Base-by-base conservation (phyloP, 2,888 invertebrate genomes). In the Stenoptilia bipunctidactyla region DNA sequence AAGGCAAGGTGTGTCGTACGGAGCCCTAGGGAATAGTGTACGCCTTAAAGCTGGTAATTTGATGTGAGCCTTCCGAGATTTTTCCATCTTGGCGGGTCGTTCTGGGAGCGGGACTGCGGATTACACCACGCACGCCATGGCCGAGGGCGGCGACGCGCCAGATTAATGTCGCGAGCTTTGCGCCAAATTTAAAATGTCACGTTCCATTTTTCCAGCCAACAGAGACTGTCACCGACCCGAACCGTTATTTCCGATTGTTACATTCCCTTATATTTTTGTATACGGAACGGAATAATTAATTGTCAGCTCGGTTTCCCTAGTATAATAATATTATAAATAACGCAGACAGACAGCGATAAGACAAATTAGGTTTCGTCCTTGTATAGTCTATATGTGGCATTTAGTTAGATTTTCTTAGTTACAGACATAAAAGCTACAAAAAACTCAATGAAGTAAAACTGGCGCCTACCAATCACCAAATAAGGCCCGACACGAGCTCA, bases 401-500 rank as follows among this genome's bases (percentile, higher is more conserved):
- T 30, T n/a, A 30, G 30, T 8, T 8, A 8, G 10, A 30, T 30
- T n/a, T 30, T 9, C 3, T 30, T 12, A n/a, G 64, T 70, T 67
- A 72, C 75, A 59, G 68, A 71, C 73, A 77, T 73, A 56, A 65
- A 61, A 70, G 69, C 64, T 66, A 68, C 70, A 69, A 76, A 79
- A 80, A 79, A 75, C 72, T 71, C 76, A 64, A 75, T 75, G 83
- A 75, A 77, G 66, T 83, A 82, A 83, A 82, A 75, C 67, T 74
- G 80, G 83, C 80, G 82, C 80, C 82, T 80, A 80, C 80, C 79
- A 76, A 79, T 77, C 64, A 66, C 77, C 79, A 75, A 83, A 83
- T 80, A 82, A 79, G 83, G 83, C 69, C 71, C 61, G 73, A 74
- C 71, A 70, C 70, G 67, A 67, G 64, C n/a, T 48, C 69, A 65